phyloP scores from a whole-genome alignment of 2,888 invertebrate genomes.

The Oligia strigilis region DNA sequence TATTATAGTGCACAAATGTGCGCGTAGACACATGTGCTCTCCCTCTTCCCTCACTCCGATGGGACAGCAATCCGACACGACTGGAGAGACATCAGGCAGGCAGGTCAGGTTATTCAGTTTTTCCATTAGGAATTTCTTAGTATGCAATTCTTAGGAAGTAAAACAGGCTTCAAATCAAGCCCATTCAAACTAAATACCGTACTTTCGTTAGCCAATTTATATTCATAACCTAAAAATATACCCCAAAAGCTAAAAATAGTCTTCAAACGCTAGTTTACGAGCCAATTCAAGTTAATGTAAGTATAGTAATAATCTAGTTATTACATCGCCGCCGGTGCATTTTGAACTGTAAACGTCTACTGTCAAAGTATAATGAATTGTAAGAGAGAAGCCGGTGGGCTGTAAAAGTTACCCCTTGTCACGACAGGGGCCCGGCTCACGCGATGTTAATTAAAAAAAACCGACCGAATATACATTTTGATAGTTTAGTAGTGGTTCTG shows the following conservation, averaged over 20 bases:
- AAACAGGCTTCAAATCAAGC: background rate
- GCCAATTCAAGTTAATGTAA: slow-evolving; percentile 38
- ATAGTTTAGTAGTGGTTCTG: slow-evolving; percentile 51
- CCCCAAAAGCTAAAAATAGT: slow-evolving; percentile 22
- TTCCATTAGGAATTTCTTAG: too few relatives aligned
- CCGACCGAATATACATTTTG: slow-evolving; percentile 44
- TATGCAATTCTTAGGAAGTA: background rate
- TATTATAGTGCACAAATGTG: too few relatives aligned
- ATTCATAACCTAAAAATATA: slow-evolving; percentile 18
- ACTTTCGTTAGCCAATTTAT: slow-evolving; percentile 5
- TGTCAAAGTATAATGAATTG: slow-evolving; percentile 70
- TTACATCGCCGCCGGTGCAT: slow-evolving; percentile 61
- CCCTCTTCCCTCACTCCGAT: too few relatives aligned
- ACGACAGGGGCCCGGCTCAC: slow-evolving; percentile 67
- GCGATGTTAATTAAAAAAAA: slow-evolving; percentile 72
- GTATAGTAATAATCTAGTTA: slow-evolving; percentile 46
- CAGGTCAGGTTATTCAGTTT: too few relatives aligned
- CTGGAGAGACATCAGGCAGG: too few relatives aligned
- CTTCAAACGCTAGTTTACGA: slow-evolving; percentile 41
- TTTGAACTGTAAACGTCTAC: slow-evolving; percentile 58
- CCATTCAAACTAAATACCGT: background rate
- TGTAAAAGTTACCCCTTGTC: slow-evolving; percentile 70
- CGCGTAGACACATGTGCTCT: too few relatives aligned
- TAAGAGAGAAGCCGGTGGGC: slow-evolving; percentile 60
- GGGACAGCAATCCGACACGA: too few relatives aligned